Evolutionary conservation across 2,888 invertebrate genomes (phyloP).

Genomic region (Yponomeuta sedellus): DNA sequence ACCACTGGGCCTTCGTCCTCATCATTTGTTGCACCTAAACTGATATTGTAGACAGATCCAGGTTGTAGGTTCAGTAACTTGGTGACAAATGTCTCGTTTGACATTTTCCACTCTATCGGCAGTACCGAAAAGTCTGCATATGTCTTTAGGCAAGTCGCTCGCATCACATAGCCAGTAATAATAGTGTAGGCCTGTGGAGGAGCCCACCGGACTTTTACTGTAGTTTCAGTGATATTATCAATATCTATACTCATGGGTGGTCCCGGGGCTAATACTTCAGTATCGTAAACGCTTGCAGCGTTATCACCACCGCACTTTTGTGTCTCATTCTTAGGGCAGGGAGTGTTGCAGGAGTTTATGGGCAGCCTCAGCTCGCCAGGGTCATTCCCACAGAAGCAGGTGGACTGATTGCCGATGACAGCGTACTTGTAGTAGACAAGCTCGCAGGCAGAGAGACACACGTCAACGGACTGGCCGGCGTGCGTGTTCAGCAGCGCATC

Average conservation of each 20-base stretch:
- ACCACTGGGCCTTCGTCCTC: constrained; percentile 77
- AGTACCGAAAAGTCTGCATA: constrained; percentile 70
- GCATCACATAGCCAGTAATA: constrained; percentile 75
- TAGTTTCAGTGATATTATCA: constrained; percentile 78
- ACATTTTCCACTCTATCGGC: constrained; percentile 76
- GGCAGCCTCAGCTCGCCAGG: constrained; percentile 63
- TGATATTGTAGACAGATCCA: constrained; percentile 85
- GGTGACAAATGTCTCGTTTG: constrained; percentile 74
- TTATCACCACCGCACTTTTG: constrained; percentile 81
- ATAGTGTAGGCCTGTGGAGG: constrained; percentile 70
- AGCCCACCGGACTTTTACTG: constrained; percentile 77
- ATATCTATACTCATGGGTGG: constrained; percentile 80
- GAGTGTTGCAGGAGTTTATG: constrained; percentile 65
- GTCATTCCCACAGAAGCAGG: constrained; percentile 63
- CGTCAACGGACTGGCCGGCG: constrained; percentile 66
- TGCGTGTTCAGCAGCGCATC: constrained; percentile 58
- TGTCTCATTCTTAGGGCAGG: constrained; percentile 78
- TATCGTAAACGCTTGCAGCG: constrained; percentile 82
- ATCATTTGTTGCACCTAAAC: constrained; percentile 80
- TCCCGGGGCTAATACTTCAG: constrained; percentile 79
- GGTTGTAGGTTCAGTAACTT: constrained; percentile 81
- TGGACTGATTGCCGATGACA: constrained; percentile 58
- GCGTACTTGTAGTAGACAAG: constrained; percentile 66
- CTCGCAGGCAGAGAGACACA: constrained; percentile 64
- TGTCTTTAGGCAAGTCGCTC: constrained; percentile 72